Percentiles rank a stretch among this genome's conserved stretches.
Evolutionary conservation across 2,888 invertebrate genomes (phyloP).

Genomic region (Cinara cedri): DNA sequence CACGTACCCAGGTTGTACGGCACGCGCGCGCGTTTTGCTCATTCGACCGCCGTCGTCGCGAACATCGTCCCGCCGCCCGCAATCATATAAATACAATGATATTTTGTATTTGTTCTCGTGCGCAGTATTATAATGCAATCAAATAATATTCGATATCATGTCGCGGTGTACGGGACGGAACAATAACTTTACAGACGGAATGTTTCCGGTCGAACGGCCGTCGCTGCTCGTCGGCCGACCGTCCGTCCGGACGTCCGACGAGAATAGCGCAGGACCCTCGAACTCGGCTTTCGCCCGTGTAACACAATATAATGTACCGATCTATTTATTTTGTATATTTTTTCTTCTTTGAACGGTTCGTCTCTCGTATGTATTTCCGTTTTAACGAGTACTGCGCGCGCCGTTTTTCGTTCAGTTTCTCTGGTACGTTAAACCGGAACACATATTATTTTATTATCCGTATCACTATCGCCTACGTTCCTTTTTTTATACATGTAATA

Average conservation of each 20-base stretch:
- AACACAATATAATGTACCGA: background rate
- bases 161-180: background rate
- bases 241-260: background rate
- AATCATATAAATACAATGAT: no score
- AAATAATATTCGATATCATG: no score
- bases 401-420: background rate
- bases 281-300: slow-evolving; percentile 3
- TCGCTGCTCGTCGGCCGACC: background rate
- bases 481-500: background rate
- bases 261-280: background rate
- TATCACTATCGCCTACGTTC: background rate
- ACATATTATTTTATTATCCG: background rate
- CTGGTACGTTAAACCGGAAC: slow-evolving; percentile 23
- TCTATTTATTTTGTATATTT: background rate
- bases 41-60: no score
- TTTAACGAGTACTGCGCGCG: background rate
- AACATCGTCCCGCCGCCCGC: no score
- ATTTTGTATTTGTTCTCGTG: no score
- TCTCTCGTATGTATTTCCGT: background rate
- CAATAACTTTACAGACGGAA: background rate
- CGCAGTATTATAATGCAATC: no score
- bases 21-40: no score
- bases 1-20: no score
- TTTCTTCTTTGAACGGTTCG: background rate
- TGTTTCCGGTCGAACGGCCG: background rate